Evolutionary conservation across 2,888 invertebrate genomes (phyloP), one percentile per base, ranked within the genome.

Genomic region (Acanthosepion esculentum): DNA sequence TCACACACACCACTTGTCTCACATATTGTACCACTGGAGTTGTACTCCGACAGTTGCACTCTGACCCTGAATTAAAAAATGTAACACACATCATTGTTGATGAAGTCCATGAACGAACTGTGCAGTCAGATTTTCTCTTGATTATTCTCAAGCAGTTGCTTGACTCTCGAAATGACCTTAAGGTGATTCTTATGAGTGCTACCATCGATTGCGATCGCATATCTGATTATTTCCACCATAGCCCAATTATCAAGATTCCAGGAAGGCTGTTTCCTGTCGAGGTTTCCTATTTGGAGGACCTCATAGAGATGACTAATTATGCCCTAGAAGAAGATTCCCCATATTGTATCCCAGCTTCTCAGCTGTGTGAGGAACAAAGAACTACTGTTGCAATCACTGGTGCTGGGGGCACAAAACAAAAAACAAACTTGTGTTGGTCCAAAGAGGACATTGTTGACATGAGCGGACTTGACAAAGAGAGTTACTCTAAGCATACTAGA

Each of bases 1-100:
- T 95, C 94, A 96, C 96, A 33, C 95, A 95, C 29, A 96, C 96
- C 59, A 97, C 97, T 0, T 95, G 96, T 48, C 95, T 97, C 94
- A 94, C 98, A 95, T 99, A 98, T 97, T 99, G 99, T 97, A 99
- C 99, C 0, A 99, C 99, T 0, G 99, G 99, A 7, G 98, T 99
- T 94, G 97, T 99, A 59, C 97, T 99, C 92, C 98, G 98, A 96
- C 98, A 98, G 96, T 98, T 99, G 97, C 98, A 99, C 97, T 97
- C 97, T 0, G 98, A 99, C 95, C 95, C 96, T 0, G 94, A 95
- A n/a, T 95, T 97, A 20, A 95, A 95, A 23, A 95, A 96, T 55
- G 95, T 97, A 48, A 96, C 97, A 26, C 97, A 97, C 95, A 95
- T 97, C 26, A 96, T 97, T 91, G 96, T 97, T 78, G 97, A 97